Evolutionary conservation across 53 echinoderm and acorn worm species (phyloP).

Genomic region (Echinarachnius parma): DNA sequence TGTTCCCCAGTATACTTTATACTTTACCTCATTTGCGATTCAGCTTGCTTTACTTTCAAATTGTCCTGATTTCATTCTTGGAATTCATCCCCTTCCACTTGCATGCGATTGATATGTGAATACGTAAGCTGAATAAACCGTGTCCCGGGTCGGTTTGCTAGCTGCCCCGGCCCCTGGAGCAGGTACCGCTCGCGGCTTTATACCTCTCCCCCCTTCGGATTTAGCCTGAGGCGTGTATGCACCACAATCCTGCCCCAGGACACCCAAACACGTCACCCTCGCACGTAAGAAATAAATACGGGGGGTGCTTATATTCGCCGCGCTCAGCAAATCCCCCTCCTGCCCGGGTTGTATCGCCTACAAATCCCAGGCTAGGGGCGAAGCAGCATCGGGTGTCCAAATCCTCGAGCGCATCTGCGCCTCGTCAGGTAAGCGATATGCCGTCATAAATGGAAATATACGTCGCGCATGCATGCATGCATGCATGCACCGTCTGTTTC

Average conservation of each 20-base stretch:
- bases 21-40: slow-evolving; percentile 27
- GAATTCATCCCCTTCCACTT: slow-evolving; percentile 40
- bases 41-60: slow-evolving; percentile 17
- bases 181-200: slow-evolving; percentile 37
- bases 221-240: slow-evolving; percentile 41
- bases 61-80: no score
- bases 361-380: slow-evolving; percentile 33
- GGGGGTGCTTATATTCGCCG: background rate
- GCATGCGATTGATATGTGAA: slow-evolving; percentile 43
- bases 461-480: slow-evolving; percentile 41
- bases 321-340: slow-evolving; percentile 9
- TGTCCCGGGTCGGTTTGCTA: slow-evolving; percentile 29
- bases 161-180: no score
- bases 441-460: slow-evolving; percentile 47
- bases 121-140: slow-evolving; percentile 44
- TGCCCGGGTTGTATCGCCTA: slow-evolving; percentile 9
- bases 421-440: slow-evolving; percentile 22
- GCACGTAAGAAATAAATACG: slow-evolving; percentile 22
- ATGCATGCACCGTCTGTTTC: slow-evolving; percentile 48
- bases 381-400: slow-evolving; percentile 38
- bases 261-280: slow-evolving; percentile 36
- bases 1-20: background rate
- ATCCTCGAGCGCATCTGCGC: slow-evolving; percentile 42
- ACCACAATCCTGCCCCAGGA: slow-evolving; percentile 33
- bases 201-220: slow-evolving; percentile 51